These are phyloP conservation scores for Philopedon plagiatum DNA, from an alignment of 2,888 invertebrate species.

Conservation along the genomic window DNA sequence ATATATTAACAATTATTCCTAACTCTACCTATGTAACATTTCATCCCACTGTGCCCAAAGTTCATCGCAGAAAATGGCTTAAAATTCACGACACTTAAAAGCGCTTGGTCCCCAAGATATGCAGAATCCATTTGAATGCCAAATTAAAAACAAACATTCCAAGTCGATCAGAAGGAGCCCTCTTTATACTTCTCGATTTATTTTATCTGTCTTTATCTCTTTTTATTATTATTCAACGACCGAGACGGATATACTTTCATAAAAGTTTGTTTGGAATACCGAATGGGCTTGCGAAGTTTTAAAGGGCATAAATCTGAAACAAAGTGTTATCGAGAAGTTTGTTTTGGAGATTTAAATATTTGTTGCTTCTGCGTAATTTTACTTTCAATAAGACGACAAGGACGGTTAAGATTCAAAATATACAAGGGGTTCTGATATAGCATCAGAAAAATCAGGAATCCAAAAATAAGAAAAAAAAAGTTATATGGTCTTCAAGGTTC, in stretches of 20 bases:
- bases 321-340: background rate
- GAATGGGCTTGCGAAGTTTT: background rate
- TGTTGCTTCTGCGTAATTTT: background rate
- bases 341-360: background rate
- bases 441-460: no score
- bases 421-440: no score
- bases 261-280: background rate
- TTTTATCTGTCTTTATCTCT: background rate
- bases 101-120: conserved; percentile 12
- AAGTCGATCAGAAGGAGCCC: background rate
- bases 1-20: no score
- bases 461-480: no score
- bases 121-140: conserved; percentile 1
- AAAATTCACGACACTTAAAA: conserved; percentile 13
- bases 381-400: background rate
- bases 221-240: background rate
- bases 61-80: conserved; percentile 9
- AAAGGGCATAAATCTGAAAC: background rate
- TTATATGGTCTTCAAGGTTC: no score
- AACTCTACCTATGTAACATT: no score
- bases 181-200: background rate
- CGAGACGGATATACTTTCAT: conserved; percentile 1
- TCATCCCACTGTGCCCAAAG: background rate
- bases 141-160: conserved; percentile 14
- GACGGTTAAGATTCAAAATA: no score